Conservation (phyloP, 1,140 invertebrate genomes). For the Ostrea edulis region DNA sequence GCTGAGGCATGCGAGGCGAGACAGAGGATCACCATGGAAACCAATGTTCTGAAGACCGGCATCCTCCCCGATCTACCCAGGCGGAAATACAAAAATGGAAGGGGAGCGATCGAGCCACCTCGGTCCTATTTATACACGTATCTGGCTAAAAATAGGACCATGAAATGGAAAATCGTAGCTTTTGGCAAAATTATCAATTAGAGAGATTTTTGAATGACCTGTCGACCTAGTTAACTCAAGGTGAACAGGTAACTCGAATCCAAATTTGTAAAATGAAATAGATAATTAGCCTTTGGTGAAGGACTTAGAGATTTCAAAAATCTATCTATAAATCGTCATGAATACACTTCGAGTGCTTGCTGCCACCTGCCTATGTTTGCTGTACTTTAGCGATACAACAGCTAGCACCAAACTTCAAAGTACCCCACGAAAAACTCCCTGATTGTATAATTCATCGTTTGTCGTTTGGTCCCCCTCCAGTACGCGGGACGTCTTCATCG, state of each 20-base stretch:
- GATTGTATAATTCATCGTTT: background rate
- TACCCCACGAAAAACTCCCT: background rate
- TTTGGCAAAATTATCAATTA: constrained; percentile 12
- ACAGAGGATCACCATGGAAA: background rate
- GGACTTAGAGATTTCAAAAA: too few relatives aligned
- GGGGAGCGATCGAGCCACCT: background rate
- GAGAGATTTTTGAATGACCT: background rate
- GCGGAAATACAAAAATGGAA: background rate
- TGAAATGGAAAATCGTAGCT: background rate
- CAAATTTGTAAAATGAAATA: too few relatives aligned
- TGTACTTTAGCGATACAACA: background rate
- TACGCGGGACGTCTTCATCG: background rate
- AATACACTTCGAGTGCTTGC: background rate
- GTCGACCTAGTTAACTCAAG: background rate
- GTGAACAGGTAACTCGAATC: background rate
- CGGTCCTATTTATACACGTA: background rate
- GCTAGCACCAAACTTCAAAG: background rate
- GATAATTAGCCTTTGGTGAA: too few relatives aligned
- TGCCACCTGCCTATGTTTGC: background rate
- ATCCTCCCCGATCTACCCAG: background rate
- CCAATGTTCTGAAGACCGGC: background rate
- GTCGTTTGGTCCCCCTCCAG: background rate
- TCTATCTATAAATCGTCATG: background rate
- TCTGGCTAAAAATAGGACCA: background rate
- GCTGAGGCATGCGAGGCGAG: background rate